phyloP scores from a whole-genome alignment of 2,797 vertebrate genomes.

The Peromyscus eremicus region DNA sequence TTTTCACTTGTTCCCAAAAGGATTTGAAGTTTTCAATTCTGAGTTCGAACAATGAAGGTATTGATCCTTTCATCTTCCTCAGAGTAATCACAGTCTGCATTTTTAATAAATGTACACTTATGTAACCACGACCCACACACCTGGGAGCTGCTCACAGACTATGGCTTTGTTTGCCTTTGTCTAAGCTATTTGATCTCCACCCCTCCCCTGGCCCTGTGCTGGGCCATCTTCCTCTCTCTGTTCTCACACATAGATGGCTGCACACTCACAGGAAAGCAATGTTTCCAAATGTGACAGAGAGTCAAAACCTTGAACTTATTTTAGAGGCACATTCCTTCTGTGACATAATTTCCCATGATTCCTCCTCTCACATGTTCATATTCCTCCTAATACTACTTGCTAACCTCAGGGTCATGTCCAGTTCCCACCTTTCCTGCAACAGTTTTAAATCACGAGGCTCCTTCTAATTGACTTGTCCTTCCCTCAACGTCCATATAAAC shows the following conservation, averaged over 20 bases:
- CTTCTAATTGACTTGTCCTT: not conserved
- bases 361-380: not conserved
- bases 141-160: no score
- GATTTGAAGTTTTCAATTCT: not conserved
- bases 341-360: no score
- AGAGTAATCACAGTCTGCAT: not conserved
- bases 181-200: not conserved
- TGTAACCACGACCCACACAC: rapidly evolving
- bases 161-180: not conserved
- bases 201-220: no score
- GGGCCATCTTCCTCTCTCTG: not conserved
- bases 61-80: not conserved
- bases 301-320: not conserved
- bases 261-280: not conserved
- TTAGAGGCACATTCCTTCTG: not conserved
- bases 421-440: not conserved
- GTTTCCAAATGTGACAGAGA: not conserved
- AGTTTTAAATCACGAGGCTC: rapidly evolving
- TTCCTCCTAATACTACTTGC: not conserved
- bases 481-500: not conserved
- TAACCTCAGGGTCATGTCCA: rapidly evolving
- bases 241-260: not conserved
- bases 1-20: not conserved
- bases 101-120: not conserved
- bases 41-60: not conserved